A percentile compares a stretch with the other conserved stretches of the same genome.
Conservation (phyloP, 1,140 invertebrate species). For the Bombus turneri region DNA sequence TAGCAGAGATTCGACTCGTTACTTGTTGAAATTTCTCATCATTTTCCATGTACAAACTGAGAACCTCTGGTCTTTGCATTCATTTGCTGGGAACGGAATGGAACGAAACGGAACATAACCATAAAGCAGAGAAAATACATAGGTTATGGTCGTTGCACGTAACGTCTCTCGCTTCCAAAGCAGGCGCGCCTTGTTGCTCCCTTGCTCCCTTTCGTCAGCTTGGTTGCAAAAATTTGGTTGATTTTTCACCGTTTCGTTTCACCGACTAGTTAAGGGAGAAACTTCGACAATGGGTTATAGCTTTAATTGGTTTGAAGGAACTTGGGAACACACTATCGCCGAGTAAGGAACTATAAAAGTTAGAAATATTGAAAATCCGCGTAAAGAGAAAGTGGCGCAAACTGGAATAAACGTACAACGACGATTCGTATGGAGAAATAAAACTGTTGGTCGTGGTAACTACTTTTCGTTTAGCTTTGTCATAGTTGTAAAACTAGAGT, state of each 20-base stretch:
- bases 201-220: slow-evolving; percentile 4
- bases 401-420: not conserved
- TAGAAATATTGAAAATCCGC: not conserved
- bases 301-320: not conserved
- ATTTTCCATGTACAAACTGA: slow-evolving; percentile 6
- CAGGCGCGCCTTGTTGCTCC: slow-evolving; percentile 60
- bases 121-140: slow-evolving; percentile 61
- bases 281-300: too few relatives aligned
- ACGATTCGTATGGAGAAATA: not conserved
- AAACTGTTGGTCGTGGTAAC: not conserved
- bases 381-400: not conserved
- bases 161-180: slow-evolving; percentile 60
- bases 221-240: slow-evolving; percentile 37
- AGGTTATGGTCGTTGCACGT: slow-evolving; percentile 56
- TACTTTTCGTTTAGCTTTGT: not conserved
- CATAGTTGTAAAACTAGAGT: not conserved
- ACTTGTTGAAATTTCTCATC: not conserved
- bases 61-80: slow-evolving; percentile 67
- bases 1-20: not conserved
- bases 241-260: not conserved
- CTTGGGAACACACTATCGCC: not conserved
- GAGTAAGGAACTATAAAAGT: not conserved
- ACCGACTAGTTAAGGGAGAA: not conserved
- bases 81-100: slow-evolving; percentile 66
- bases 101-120: slow-evolving; percentile 66